Base-by-base conservation (phyloP, 92 coral and sea anemone genomes). In the Desmophyllum pertusum region DNA sequence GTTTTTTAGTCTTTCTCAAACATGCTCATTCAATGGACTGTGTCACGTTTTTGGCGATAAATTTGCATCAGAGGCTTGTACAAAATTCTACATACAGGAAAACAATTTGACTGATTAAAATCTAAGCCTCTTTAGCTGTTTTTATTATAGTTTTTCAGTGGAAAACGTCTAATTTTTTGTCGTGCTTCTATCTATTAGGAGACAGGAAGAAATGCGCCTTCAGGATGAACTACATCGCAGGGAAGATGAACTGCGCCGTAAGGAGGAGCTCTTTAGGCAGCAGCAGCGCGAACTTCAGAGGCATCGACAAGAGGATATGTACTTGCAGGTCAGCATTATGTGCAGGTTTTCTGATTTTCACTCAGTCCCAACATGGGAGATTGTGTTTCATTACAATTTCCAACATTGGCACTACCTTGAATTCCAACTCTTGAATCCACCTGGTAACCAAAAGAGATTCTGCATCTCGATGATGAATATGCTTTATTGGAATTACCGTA, bases 181-280 rank as follows among this genome's bases (percentile, higher is more conserved):
- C 37, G 51, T 62, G 23, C 18, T 50, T 21, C 30, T 45, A 0
- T 55, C 14, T 9, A 36, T 27, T 27, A 89, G 98, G 55, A 90
- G 92, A 61, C 98, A 95, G 14, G 98, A 96, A 70, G 98, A 96
- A 72, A 93, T 89, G 89, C 87, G 98, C 51, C 79, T 91, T 52
- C 98, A 95, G 48, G 98, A 96, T 11, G 98, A 96, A 50, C 67
- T 96, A 40, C 86, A 86, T 7, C 86, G 95, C 7, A 87, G 93
- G 55, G 98, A 92, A 40, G 98, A 96, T 57, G 84, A 91, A 48
- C 85, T 94, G 25, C 85, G 89, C 51, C 95, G 88, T 38, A 97
- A 96, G 79, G 98, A 96, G 78, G 88, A 90, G 73, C 76, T 96
- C 40, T 92, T 92, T 76, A 82, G 98, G 31, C 92, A 94, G 71